phyloP scores from a whole-genome alignment of 2,113 vertebrate genomes.

The Atractosteus spatula region DNA sequence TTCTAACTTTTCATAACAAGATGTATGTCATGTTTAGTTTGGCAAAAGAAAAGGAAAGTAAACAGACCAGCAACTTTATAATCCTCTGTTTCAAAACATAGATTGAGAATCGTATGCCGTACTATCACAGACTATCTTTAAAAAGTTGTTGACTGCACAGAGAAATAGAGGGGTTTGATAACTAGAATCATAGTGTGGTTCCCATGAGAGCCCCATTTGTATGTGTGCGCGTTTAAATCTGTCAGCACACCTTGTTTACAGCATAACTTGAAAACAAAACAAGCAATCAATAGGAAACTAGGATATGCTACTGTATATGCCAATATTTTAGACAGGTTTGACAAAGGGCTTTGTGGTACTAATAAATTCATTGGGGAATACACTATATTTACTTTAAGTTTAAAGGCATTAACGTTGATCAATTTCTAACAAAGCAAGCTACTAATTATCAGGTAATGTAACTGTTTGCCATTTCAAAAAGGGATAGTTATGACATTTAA shows the following conservation, averaged over 20 bases:
- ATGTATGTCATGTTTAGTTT: not conserved
- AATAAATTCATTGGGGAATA: slow-evolving; percentile 50
- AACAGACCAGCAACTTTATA: not conserved
- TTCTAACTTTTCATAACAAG: no score
- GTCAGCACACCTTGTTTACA: slow-evolving; percentile 57
- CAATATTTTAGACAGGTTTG: slow-evolving; percentile 63
- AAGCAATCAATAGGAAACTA: slow-evolving; percentile 62
- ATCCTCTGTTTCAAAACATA: not conserved
- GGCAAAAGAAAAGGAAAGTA: no score
- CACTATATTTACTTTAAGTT: slow-evolving; percentile 47
- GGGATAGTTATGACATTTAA: no score
- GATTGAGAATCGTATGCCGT: not conserved
- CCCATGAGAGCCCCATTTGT: slow-evolving; percentile 18
- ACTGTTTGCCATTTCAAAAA: slow-evolving; percentile 31
- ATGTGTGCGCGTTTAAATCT: slow-evolving; percentile 40
- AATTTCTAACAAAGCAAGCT: slow-evolving; percentile 41
- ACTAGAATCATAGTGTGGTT: slow-evolving; percentile 17
- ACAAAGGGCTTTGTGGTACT: slow-evolving; percentile 51
- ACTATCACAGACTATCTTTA: not conserved
- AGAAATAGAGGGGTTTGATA: slow-evolving; percentile 12
- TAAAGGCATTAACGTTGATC: slow-evolving; percentile 43
- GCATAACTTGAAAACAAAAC: slow-evolving; percentile 51
- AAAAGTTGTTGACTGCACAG: slow-evolving; percentile 24
- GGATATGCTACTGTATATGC: slow-evolving; percentile 60
- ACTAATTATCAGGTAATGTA: slow-evolving; percentile 55